Conservation (phyloP, 2,888 invertebrate species). For the Dione juno region DNA sequence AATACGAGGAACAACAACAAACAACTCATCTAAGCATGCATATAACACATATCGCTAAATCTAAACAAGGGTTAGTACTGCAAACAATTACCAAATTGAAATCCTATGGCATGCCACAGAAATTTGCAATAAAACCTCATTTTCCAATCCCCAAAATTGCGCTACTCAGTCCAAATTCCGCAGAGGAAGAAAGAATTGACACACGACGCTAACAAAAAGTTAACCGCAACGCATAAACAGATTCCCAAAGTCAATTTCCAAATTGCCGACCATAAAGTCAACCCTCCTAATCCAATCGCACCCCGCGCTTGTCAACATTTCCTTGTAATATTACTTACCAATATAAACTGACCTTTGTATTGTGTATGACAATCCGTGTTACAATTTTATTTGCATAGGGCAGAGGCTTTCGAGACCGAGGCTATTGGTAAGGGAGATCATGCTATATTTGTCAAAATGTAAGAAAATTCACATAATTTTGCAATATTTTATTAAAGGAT, state of each 20-base stretch:
- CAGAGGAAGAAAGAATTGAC: constrained; percentile 66
- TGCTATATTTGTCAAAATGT: background rate
- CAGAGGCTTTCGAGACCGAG: background rate
- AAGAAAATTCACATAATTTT: constrained; percentile 3
- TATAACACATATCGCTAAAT: background rate
- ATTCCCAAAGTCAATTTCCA: constrained; percentile 81
- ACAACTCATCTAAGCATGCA: background rate
- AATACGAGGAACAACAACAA: background rate
- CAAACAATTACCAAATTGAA: constrained; percentile 30
- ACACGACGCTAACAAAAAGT: constrained; percentile 67
- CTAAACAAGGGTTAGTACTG: constrained; percentile 7
- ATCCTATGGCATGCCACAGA: constrained; percentile 19
- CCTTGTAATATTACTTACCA: constrained; percentile 69
- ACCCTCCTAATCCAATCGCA: constrained; percentile 82
- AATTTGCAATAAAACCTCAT: constrained; percentile 38
- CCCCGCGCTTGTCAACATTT: constrained; percentile 81
- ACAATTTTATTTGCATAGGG: constrained; percentile 8
- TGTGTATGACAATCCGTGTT: background rate
- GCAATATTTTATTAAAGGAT: constrained; percentile 1
- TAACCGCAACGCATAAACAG: constrained; percentile 70
- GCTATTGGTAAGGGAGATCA: background rate
- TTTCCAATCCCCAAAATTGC: constrained; percentile 58
- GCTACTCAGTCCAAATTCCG: constrained; percentile 57
- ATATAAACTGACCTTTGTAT: constrained; percentile 54
- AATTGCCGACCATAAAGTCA: constrained; percentile 81